phyloP scores from a whole-genome alignment of 2,113 vertebrate species.

The Dunckerocampus dactyliophorus region DNA sequence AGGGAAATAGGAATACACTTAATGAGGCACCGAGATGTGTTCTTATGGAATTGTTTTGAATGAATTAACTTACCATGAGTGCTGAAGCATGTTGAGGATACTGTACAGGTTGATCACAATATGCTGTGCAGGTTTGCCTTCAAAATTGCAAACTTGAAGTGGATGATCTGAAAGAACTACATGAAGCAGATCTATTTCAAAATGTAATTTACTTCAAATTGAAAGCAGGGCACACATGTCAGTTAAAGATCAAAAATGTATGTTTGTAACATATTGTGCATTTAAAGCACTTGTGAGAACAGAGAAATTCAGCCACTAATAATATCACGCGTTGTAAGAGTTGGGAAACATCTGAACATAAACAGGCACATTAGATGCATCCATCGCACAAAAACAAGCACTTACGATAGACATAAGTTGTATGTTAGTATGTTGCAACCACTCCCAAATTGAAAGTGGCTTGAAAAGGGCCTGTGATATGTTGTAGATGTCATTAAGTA shows the following conservation, averaged over 20 bases:
- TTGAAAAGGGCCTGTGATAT: no score
- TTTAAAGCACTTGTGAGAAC: constrained; percentile 19
- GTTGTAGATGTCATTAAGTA: no score
- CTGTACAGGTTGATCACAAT: no score
- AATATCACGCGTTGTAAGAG: background rate
- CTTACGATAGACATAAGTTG: background rate
- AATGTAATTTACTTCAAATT: constrained; percentile 41
- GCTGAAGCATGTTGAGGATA: no score
- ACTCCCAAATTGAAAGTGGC: no score
- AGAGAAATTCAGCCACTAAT: constrained; percentile 12
- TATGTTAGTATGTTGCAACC: constrained; percentile 3
- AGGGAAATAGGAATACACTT: no score
- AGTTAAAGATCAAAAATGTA: constrained; percentile 29
- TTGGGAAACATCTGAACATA: constrained; percentile 8
- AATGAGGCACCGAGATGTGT: no score
- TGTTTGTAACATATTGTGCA: constrained; percentile 13
- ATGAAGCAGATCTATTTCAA: constrained; percentile 21
- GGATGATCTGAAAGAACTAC: constrained; percentile 6
- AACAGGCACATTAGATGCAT: constrained; percentile 19
- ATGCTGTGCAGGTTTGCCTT: no score
- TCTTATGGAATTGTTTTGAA: background rate
- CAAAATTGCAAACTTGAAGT: background rate
- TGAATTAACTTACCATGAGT: background rate
- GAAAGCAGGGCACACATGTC: constrained; percentile 12
- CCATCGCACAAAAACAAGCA: constrained; percentile 18